phyloP scores from a whole-genome alignment of 1,140 invertebrate species.

The Lasaia peninsularis region DNA sequence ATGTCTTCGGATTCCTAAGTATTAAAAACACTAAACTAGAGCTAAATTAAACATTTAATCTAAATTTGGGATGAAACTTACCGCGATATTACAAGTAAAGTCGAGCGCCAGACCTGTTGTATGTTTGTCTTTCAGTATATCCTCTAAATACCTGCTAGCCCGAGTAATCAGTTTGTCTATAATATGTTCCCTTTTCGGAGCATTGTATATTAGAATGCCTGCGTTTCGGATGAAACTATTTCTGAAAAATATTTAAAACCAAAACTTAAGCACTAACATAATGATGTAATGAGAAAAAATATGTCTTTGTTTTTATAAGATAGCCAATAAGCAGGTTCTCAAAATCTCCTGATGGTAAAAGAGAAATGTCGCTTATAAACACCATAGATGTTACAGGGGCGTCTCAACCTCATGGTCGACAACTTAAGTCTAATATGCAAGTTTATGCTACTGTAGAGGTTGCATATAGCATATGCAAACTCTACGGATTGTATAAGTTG shows the following conservation, averaged over 20 bases:
- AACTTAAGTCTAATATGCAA: too few relatives aligned
- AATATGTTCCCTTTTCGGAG: constrained; percentile 10
- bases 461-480: too few relatives aligned
- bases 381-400: too few relatives aligned
- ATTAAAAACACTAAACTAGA: too few relatives aligned
- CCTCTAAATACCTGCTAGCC: constrained; percentile 17
- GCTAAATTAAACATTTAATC: neutral
- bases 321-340: too few relatives aligned
- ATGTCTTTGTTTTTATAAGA: too few relatives aligned
- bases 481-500: too few relatives aligned
- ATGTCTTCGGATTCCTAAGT: too few relatives aligned
- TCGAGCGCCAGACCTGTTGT: constrained; percentile 26
- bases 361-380: too few relatives aligned
- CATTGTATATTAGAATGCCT: constrained; percentile 24
- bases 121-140: constrained; percentile 8
- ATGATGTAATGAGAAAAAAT: constrained; percentile 11
- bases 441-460: too few relatives aligned
- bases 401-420: too few relatives aligned
- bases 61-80: constrained; percentile 32
- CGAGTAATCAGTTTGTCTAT: constrained; percentile 11
- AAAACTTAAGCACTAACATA: neutral
- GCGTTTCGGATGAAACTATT: constrained; percentile 33
- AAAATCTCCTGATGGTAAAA: too few relatives aligned
- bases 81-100: constrained; percentile 42
- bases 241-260: constrained; percentile 23